Evolutionary conservation across 1,140 invertebrate genomes (phyloP).

Genomic region (Lordiphosa stackelbergi): DNA sequence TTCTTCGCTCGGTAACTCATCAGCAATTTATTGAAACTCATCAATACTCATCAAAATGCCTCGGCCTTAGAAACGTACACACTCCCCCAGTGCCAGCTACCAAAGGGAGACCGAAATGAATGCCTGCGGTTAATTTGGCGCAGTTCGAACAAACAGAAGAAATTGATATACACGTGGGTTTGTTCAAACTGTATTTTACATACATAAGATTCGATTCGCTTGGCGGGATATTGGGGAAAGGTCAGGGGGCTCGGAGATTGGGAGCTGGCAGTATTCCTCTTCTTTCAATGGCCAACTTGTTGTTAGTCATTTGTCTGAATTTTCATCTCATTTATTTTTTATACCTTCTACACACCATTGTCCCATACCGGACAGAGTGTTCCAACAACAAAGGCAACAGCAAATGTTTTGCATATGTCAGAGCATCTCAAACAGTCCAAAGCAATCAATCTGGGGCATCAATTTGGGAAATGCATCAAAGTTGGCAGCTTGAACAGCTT

Average conservation of each 20-base stretch:
- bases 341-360: constrained; percentile 3
- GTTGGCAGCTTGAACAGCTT: constrained; percentile 69
- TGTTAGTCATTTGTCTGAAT: constrained; percentile 62
- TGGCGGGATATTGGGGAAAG: background rate
- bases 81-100: constrained; percentile 14
- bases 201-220: constrained; percentile 30
- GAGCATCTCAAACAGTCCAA: constrained; percentile 32
- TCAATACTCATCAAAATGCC: constrained; percentile 74
- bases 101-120: constrained; percentile 33
- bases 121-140: constrained; percentile 72
- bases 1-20: constrained; percentile 46
- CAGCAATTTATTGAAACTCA: constrained; percentile 76
- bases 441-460: constrained; percentile 56
- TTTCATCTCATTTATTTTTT: constrained; percentile 59
- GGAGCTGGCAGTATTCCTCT: too few relatives aligned
- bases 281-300: constrained; percentile 15
- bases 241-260: background rate
- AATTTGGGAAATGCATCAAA: constrained; percentile 73
- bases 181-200: constrained; percentile 12
- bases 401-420: constrained; percentile 73
- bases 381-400: constrained; percentile 7
- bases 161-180: constrained; percentile 63
- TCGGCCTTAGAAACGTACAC: constrained; percentile 19
- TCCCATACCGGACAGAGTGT: constrained; percentile 16
- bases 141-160: constrained; percentile 45